A percentile compares a stretch with the other conserved stretches of the same genome.
These are phyloP conservation scores for Tamias sibiricus DNA, from an alignment of 2,113 vertebrate species.

Conservation along the genomic window DNA sequence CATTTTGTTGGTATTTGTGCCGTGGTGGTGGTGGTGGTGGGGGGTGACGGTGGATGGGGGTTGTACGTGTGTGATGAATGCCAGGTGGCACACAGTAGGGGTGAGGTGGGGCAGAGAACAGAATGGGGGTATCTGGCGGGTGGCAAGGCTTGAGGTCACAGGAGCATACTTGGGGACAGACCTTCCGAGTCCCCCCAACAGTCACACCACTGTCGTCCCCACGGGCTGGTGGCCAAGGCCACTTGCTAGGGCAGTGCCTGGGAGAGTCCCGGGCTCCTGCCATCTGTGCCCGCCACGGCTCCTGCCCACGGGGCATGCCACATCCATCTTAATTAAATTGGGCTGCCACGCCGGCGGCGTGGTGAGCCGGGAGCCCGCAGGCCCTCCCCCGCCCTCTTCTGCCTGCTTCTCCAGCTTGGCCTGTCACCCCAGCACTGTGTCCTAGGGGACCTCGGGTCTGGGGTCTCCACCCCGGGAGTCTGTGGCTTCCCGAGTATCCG, in stretches of 20 bases:
- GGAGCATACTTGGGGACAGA: background rate
- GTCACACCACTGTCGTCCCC: background rate
- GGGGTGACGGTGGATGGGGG: background rate
- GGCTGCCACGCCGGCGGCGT: background rate
- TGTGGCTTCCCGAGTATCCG: background rate
- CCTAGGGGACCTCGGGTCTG: background rate
- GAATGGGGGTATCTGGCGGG: background rate
- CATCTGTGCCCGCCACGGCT: constrained; percentile 51
- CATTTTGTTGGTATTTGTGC: background rate
- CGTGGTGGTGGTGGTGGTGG: background rate
- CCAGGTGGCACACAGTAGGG: background rate
- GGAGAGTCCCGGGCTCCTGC: background rate
- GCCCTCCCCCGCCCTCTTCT: background rate
- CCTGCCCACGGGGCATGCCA: background rate
- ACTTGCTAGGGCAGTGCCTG: background rate
- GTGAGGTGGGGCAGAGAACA: background rate
- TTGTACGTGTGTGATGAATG: background rate
- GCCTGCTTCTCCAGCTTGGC: background rate
- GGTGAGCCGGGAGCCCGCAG: background rate
- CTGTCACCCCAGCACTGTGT: background rate
- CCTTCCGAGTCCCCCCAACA: background rate
- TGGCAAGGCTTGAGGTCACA: background rate
- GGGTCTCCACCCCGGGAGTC: background rate
- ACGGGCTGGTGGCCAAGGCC: background rate
- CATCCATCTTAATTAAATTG: constrained; percentile 68